Base-by-base conservation (phyloP, 2,797 vertebrate species). In the Leucoraja ocellata region DNA sequence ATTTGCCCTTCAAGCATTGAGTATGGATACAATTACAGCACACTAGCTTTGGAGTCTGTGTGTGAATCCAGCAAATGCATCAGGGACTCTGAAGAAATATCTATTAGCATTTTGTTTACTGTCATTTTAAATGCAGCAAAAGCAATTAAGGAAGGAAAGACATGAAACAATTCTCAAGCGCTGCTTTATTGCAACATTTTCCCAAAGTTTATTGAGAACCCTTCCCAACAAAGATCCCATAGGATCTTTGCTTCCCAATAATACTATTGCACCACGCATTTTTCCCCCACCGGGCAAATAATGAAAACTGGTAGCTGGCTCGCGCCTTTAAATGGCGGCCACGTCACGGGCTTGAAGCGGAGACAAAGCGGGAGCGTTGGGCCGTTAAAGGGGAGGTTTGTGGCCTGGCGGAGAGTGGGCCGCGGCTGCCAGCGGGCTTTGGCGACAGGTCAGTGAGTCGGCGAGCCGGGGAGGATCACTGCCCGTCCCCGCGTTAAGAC, bases 371-470 rank as follows among this genome's bases (percentile, higher is more conserved):
- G 61, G 61, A 88, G 84, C 28, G 84, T 1, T 14, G 84, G 77
- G 16, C n/a, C 0, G n/a, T 88, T 88, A 88, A 88, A 88, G 84
- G 84, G 84, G 84, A 88, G 84, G 84, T 88, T 36, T 32, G n/a
- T 6, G 84, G 71, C 71, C 5, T 32, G 63, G n/a, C 5, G 14
- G 61, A 63, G 61, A 65, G 14, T 68, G 84, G 84, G 84, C 84
- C 84, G 84, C 81, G 23, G 46, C 23, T 25, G 16, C 13, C 71
- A 25, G 2, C 13, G 81, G 28, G 28, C 25, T n/a, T 86, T 36
- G 63, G 16, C 0, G 18, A 8, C 84, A 88, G 84, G 84, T 88
- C 2, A 68, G 84, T 68, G 61, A 18, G 58, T 1, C 39, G 16
- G 14, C 0, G 84, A 74, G 68, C 68, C 68, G 68, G 68, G 18